Evolutionary conservation across 2,113 vertebrate species (phyloP), one percentile per base, ranked within the genome.

Genomic region (Lepus americanus): DNA sequence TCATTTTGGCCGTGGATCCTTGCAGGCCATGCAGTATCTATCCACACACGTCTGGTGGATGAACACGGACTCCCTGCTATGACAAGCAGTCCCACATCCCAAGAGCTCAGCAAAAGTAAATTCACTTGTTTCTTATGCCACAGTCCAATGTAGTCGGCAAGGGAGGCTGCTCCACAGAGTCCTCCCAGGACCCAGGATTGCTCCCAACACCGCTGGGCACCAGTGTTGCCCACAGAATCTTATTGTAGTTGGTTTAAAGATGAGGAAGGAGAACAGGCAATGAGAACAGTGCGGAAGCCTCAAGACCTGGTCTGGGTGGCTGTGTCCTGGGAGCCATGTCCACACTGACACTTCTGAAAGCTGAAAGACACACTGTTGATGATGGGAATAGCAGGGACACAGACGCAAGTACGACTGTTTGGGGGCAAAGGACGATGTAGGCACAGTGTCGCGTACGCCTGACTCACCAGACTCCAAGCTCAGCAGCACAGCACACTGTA

Each of bases 191-290:
- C 25, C 55, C 27, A 55, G 36, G 49, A 36, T 53, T 7, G 11
- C 8, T 13, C 10, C 33, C 8, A 14, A 23, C 16, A 12, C 29
- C 19, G 36, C 5, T 33, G 27, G 8, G 5, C 1, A 20, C 14
- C 25, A 39, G 53, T 3, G 19, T 17, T 6, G 9, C 59, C 19
- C 9, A 20, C 16, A 53, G 39, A 12, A 33, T 27, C 61, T 44
- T 25, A 59, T 0, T 0, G 8, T 16, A 33, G 10, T 64, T 74
- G 69, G 10, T 31, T 49, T 49, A 1, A 3, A 51, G 23, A 23
- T 20, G 19, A 36, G 16, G 22, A 19, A 51, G 53, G 84, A 51
- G 6, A 67, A 13, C 23, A 7, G 22, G 31, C 19, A 13, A 25
- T 0, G 10, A 72, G 23, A 17, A 44, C 4, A 72, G 23, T 14